Percentiles rank a stretch among this genome's conserved stretches.
These are phyloP conservation scores for Hydraecia micacea DNA, from an alignment of 2,888 invertebrate genomes.

Conservation along the genomic window DNA sequence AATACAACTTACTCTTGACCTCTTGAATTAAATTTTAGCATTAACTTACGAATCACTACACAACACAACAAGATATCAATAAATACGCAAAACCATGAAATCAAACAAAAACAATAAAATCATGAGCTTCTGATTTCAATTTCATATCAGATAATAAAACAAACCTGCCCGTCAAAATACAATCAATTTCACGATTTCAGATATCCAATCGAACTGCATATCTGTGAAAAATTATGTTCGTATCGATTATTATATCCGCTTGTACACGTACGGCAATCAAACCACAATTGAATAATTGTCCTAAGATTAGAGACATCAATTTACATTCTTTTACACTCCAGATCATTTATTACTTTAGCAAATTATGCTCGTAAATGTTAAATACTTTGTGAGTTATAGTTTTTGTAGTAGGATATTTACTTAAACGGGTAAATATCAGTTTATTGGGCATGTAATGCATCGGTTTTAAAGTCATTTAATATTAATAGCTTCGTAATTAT, in stretches of 20 bases:
- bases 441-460: not conserved
- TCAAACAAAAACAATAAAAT: constrained; percentile 5
- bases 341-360: constrained; percentile 42
- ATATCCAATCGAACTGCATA: constrained; percentile 38
- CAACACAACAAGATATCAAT: not conserved
- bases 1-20: not conserved
- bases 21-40: not conserved
- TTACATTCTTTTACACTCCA: constrained; percentile 43
- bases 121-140: constrained; percentile 11
- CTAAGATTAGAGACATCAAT: constrained; percentile 50
- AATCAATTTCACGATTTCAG: constrained; percentile 38
- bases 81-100: constrained; percentile 8
- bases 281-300: constrained; percentile 57
- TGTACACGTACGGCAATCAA: constrained; percentile 33
- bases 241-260: constrained; percentile 35
- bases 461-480: constrained; percentile 22
- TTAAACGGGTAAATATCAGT: not conserved
- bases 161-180: constrained; percentile 3
- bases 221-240: constrained; percentile 38
- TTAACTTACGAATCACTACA: too few relatives aligned
- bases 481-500: constrained; percentile 24
- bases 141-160: constrained; percentile 21
- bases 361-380: constrained; percentile 52
- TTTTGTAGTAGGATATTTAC: constrained; percentile 20
- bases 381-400: constrained; percentile 38